phyloP scores from a whole-genome alignment of 2,888 invertebrate species.

The Ligdia adustata region DNA sequence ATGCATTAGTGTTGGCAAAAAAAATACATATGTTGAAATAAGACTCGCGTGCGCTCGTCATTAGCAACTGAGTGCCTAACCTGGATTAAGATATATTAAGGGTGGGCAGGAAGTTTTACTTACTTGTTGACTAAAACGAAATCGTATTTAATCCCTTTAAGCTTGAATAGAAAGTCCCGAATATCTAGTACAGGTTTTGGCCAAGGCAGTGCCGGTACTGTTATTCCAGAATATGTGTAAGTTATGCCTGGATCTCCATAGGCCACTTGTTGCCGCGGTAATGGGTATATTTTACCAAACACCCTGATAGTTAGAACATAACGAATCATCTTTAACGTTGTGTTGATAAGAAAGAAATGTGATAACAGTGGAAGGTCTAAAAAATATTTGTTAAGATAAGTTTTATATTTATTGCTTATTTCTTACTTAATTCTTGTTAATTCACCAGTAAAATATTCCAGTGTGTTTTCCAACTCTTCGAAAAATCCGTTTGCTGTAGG shows the following conservation, averaged over 20 bases:
- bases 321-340: too few relatives aligned
- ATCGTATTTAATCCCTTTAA: slow-evolving; percentile 85
- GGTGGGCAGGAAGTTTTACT: slow-evolving; percentile 35
- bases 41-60: too few relatives aligned
- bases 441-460: slow-evolving; percentile 87
- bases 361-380: too few relatives aligned
- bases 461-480: slow-evolving; percentile 76
- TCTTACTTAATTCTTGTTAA: slow-evolving; percentile 82
- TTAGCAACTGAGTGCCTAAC: too few relatives aligned
- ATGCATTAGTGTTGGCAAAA: too few relatives aligned
- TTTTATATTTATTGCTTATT: too few relatives aligned
- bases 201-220: slow-evolving; percentile 87
- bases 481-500: slow-evolving; percentile 74
- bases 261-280: slow-evolving; percentile 88
- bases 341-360: too few relatives aligned
- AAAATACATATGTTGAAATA: too few relatives aligned
- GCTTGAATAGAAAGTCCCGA: slow-evolving; percentile 72
- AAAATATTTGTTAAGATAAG: too few relatives aligned
- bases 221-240: slow-evolving; percentile 86
- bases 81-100: too few relatives aligned
- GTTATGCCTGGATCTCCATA: slow-evolving; percentile 86
- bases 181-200: slow-evolving; percentile 75
- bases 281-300: slow-evolving; percentile 86
- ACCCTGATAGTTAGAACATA: slow-evolving; percentile 78
- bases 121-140: slow-evolving; percentile 88